These are phyloP conservation scores for Morinoia aosen DNA, from an alignment of 2,888 invertebrate genomes.

Conservation along the genomic window DNA sequence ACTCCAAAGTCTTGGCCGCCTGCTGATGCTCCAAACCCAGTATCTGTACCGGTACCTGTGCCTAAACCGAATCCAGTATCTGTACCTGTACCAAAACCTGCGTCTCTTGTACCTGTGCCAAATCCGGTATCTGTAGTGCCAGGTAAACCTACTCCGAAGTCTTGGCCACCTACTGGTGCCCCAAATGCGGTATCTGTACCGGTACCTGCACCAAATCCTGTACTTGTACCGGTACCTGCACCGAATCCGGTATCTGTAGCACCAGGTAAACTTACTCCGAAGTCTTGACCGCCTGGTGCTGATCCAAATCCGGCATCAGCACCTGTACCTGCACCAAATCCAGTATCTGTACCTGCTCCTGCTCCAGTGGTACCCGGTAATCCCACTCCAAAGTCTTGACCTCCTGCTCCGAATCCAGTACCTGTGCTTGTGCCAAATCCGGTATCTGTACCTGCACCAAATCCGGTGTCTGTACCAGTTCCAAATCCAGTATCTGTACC, in stretches of 20 bases:
- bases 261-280: neutral
- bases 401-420: neutral
- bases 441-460: neutral
- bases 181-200: neutral
- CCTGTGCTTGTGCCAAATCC: neutral
- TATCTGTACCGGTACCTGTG: slow-evolving; percentile 14
- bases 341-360: neutral
- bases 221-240: neutral
- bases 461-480: neutral
- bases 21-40: slow-evolving; percentile 15
- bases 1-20: slow-evolving; percentile 19
- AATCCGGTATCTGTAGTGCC: slow-evolving; percentile 31
- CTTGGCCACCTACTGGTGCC: neutral
- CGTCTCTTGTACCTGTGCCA: slow-evolving; percentile 12
- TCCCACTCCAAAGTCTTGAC: neutral
- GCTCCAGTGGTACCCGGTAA: neutral
- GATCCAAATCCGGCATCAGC: neutral
- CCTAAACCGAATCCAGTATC: neutral
- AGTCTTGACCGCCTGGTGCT: neutral
- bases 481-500: slow-evolving; percentile 11
- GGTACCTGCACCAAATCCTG: neutral
- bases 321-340: neutral
- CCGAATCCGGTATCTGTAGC: neutral
- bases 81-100: slow-evolving; percentile 32
- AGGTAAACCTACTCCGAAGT: neutral